Percentiles rank a stretch among this genome's conserved stretches.
phyloP scores from a whole-genome alignment of 2,797 vertebrate species.

The Choloepus didactylus region DNA sequence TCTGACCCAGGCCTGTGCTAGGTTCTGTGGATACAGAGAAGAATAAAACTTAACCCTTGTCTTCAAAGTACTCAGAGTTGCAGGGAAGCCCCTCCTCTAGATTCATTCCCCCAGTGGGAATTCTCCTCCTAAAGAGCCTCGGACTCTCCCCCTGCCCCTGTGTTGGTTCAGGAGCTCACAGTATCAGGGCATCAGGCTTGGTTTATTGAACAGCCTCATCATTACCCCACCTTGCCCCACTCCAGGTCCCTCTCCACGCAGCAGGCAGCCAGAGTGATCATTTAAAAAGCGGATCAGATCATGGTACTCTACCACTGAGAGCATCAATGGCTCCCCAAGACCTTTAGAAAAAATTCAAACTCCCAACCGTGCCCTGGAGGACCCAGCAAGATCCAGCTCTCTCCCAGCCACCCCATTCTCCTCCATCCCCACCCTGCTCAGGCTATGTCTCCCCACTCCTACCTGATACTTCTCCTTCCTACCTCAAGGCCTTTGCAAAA shows the following conservation, averaged over 20 bases:
- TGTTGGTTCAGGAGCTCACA: neutral
- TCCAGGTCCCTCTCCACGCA: neutral
- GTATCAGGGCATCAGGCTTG: neutral
- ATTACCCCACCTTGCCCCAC: no score
- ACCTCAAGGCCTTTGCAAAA: neutral
- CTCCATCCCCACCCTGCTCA: neutral
- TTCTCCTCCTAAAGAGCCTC: neutral
- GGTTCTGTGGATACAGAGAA: neutral
- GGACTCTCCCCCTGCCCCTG: neutral
- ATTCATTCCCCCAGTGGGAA: neutral
- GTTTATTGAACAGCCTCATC: neutral
- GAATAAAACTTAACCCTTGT: neutral
- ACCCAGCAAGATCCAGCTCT: no score
- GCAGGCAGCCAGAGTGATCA: neutral
- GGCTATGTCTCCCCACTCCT: neutral
- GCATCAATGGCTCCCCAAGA: neutral
- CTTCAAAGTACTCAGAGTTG: neutral
- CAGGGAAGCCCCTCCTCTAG: neutral
- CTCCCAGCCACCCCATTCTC: no score
- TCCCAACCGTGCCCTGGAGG: neutral
- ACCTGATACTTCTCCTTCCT: neutral
- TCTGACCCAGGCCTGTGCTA: rapidly evolving
- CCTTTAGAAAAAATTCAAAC: neutral
- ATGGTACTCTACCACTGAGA: neutral
- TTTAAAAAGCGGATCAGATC: neutral